phyloP scores from a whole-genome alignment of 2,797 vertebrate genomes.

The Telmatherina bonti region DNA sequence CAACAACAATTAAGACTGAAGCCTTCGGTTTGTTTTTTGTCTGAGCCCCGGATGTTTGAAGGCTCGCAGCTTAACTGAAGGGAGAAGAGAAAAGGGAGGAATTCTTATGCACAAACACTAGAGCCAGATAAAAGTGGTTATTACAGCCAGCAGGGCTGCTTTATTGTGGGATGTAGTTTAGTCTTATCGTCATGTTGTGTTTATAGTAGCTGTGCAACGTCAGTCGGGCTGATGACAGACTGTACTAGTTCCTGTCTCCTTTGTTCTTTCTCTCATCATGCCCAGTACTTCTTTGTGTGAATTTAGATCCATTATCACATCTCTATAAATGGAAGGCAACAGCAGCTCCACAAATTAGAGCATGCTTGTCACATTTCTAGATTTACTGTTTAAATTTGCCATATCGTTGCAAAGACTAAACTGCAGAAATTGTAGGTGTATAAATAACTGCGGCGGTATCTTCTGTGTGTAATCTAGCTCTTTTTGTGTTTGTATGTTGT shows the following conservation, averaged over 20 bases:
- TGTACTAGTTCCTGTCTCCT: conserved; percentile 29
- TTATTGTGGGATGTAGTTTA: conserved; percentile 65
- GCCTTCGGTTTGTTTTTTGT: conserved; percentile 53
- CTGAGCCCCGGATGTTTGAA: conserved; percentile 62
- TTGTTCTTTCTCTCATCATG: conserved; percentile 13
- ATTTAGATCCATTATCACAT: conserved; percentile 13
- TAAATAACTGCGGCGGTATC: conserved; percentile 42
- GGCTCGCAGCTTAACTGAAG: conserved; percentile 45
- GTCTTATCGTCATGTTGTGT: conserved; percentile 51
- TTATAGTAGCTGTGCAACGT: conserved; percentile 38
- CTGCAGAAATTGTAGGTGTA: conserved; percentile 48
- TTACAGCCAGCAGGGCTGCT: conserved; percentile 41
- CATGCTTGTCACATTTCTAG: conserved; percentile 27
- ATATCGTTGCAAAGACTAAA: conserved; percentile 31
- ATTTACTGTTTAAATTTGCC: conserved; percentile 31
- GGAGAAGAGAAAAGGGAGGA: conserved; percentile 34
- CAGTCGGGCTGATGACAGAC: conserved; percentile 52
- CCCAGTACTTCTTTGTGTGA: conserved; percentile 13
- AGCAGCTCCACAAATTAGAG: conserved; percentile 19
- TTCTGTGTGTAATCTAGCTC: conserved; percentile 28
- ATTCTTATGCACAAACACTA: conserved; percentile 37
- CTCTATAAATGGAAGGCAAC: conserved; percentile 13
- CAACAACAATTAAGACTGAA: conserved; percentile 58
- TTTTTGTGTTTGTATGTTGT: conserved; percentile 49
- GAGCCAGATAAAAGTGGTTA: conserved; percentile 51